Evolutionary conservation across 2,888 invertebrate genomes (phyloP).

Genomic region (Apoderus coryli): DNA sequence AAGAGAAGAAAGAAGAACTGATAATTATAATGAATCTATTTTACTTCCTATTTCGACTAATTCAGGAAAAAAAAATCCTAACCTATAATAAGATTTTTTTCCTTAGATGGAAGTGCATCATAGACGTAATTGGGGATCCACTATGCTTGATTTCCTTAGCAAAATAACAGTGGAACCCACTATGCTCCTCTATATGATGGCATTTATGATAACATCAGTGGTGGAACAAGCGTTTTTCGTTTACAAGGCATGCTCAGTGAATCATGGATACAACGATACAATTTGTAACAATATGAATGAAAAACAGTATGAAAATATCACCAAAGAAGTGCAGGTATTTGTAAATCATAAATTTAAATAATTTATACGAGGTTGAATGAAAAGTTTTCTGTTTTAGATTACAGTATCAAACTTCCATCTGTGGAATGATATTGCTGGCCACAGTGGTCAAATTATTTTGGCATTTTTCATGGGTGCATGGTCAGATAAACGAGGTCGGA

Average conservation of each 20-base stretch:
- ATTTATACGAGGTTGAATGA: too few species aligned
- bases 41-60: too few species aligned
- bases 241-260: conserved; percentile 60
- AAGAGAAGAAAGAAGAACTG: too few species aligned
- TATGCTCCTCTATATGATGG: conserved; percentile 80
- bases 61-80: too few species aligned
- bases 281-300: conserved; percentile 50
- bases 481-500: conserved; percentile 66
- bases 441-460: conserved; percentile 57
- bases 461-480: conserved; percentile 71
- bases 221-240: conserved; percentile 68
- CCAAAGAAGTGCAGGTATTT: conserved; percentile 53
- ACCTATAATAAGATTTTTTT: too few species aligned
- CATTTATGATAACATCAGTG: conserved; percentile 67
- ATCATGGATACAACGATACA: conserved; percentile 51
- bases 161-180: conserved; percentile 69
- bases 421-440: conserved; percentile 62
- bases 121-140: too few species aligned
- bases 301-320: conserved; percentile 40
- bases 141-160: too few species aligned
- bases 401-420: conserved; percentile 64
- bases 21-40: too few species aligned
- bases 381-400: conserved; percentile 33
- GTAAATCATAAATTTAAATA: too few species aligned
- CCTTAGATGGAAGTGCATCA: too few species aligned